Evolutionary conservation across 2,113 vertebrate species (phyloP), one percentile per base, ranked within the genome.

Genomic region (Salvelinus sp.): DNA sequence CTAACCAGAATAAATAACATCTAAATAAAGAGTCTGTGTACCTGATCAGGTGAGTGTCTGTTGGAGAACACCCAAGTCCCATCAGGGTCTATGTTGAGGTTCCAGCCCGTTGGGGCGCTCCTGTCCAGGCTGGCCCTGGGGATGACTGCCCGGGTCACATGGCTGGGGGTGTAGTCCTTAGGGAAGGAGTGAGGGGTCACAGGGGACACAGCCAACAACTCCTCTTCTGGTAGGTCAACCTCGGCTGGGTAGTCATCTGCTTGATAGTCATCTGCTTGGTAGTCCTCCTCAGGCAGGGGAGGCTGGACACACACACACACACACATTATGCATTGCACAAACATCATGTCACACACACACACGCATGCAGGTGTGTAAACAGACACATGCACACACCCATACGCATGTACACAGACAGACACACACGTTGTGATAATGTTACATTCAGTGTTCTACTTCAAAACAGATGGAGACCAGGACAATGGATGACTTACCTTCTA

Each of bases 241-340:
- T 54, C 50, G 16, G 69, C 25, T 2, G 71, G 33, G 54, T 60
- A 84, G 60, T 89, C 89, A 71, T 88, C 91, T 0, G 91, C 23
- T 0, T 82, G 76, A 58, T 86, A 97, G 86, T 97, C 96, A 71
- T 88, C 91, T 0, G 91, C 23, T 0, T 82, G 78, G 62, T 86
- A 97, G 86, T 97, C 96, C 71, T 97, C 96, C 70, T 94, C 94
- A 0, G 97, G 97, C 16, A 98, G 94, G 0, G 96, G 94, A 0
- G 95, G 97, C 97, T 99, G 76, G 67, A 4, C 13, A 2, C 27
- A 47, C 2, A 60, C 9, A 23, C 28, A 67, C 27, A 27, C 65
- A 7, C 25, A 33, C 6, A 33, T 38, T 38, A 38, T 38, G 33
- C 33, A 38, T 9, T 38, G 33, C 33, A 30, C 28, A 20, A 12